A percentile compares a stretch with the other conserved stretches of the same genome.
Conservation (phyloP, 2,113 vertebrate genomes). For the Bolborhynchus lineola region DNA sequence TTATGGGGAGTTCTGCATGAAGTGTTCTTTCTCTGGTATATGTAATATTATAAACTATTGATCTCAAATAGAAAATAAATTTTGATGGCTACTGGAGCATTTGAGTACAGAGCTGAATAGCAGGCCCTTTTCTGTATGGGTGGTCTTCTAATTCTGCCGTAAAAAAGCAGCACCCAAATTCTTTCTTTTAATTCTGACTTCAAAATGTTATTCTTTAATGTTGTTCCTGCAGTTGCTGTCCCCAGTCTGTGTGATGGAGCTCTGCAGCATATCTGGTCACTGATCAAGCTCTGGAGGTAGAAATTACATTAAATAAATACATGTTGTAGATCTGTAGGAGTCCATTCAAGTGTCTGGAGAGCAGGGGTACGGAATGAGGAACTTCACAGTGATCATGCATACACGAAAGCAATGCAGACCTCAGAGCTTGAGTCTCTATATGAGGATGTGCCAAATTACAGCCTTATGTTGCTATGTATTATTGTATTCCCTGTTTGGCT, state of each 20-base stretch:
- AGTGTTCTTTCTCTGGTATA: background rate
- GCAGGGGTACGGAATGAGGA: background rate
- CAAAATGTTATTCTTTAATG: background rate
- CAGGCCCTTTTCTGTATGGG: background rate
- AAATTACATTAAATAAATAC: background rate
- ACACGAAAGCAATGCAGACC: background rate
- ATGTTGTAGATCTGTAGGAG: background rate
- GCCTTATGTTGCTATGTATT: background rate
- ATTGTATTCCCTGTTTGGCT: conserved; percentile 6
- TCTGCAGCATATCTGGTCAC: background rate
- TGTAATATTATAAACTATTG: background rate
- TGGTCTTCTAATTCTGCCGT: background rate
- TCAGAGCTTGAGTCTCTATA: background rate
- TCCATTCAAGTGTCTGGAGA: background rate
- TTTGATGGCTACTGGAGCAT: background rate
- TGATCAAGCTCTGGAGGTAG: background rate
- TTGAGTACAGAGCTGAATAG: background rate
- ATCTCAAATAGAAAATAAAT: background rate
- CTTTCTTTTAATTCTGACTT: background rate
- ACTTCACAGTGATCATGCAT: background rate
- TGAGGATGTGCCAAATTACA: conserved; percentile 7
- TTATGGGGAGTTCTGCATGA: background rate
- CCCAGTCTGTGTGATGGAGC: background rate
- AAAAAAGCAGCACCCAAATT: background rate
- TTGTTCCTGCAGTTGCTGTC: background rate